A percentile compares a stretch with the other conserved stretches of the same genome.
Evolutionary conservation across 2,113 vertebrate genomes (phyloP).

Genomic region (Maccullochella peelii): DNA sequence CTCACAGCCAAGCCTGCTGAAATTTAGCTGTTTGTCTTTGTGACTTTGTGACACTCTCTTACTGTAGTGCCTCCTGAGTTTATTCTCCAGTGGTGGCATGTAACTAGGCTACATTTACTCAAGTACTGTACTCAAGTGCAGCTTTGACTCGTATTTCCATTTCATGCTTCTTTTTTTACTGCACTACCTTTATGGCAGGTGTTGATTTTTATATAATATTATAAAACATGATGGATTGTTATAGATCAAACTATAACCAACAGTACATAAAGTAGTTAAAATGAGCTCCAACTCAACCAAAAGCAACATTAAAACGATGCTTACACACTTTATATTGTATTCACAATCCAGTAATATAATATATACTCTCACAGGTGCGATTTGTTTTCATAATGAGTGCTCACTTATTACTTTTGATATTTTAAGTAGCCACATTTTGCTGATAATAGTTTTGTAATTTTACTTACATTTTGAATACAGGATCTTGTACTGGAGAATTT

Average conservation of each 20-base stretch:
- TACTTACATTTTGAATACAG: background rate
- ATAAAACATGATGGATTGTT: background rate
- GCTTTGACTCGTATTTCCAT: background rate
- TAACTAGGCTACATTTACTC: background rate
- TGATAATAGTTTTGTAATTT: background rate
- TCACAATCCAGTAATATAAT: background rate
- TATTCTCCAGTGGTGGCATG: background rate
- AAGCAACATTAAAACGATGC: background rate
- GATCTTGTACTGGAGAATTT: background rate
- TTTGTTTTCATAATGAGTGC: background rate
- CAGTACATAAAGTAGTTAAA: background rate
- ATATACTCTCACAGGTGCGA: background rate
- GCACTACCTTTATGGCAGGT: background rate
- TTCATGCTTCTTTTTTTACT: background rate
- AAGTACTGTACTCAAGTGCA: no score
- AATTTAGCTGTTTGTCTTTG: constrained; percentile 32
- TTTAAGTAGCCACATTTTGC: background rate
- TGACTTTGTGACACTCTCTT: constrained; percentile 15
- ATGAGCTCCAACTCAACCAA: background rate
- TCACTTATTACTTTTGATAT: background rate
- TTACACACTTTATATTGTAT: no score
- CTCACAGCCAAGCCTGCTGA: constrained; percentile 1
- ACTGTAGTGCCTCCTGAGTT: background rate
- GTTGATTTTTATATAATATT: background rate
- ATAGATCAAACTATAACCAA: background rate